Percentiles rank a stretch among this genome's conserved stretches.
phyloP scores from a whole-genome alignment of 2,888 invertebrate genomes.

The Sceliomorpha sp. region DNA sequence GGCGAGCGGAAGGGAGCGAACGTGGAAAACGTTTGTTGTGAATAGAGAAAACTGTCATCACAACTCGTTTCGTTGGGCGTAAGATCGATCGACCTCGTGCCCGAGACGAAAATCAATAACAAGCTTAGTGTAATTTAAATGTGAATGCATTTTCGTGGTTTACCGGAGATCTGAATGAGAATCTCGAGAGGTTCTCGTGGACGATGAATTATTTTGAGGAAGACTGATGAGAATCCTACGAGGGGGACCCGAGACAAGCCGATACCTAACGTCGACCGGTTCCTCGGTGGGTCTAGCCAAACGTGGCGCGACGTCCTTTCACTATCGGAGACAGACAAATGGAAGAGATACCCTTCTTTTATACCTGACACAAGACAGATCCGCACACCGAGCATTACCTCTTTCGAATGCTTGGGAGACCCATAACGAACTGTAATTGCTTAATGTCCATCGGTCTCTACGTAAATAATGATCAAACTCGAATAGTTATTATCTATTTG shows the following conservation, averaged over 20 bases:
- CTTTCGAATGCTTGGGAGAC: conserved; percentile 31
- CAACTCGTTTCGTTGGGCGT: too few species aligned
- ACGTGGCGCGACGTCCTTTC: conserved; percentile 39
- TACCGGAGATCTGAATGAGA: too few species aligned
- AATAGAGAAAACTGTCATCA: too few species aligned
- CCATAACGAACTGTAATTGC: conserved; percentile 42
- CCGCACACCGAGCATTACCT: conserved; percentile 34
- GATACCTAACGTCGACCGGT: conserved; percentile 30
- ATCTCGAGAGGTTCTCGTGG: not conserved
- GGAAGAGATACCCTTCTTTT: conserved; percentile 25
- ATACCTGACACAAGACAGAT: conserved; percentile 45
- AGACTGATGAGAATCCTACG: conserved; percentile 25
- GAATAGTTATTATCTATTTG: conserved; percentile 13
- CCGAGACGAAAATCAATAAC: too few species aligned
- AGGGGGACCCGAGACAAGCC: conserved; percentile 22
- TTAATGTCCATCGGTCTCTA: conserved; percentile 39
- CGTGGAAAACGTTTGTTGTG: too few species aligned
- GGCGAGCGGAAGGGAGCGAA: too few species aligned
- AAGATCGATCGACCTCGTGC: too few species aligned
- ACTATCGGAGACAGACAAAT: conserved; percentile 45
- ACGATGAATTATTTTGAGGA: conserved; percentile 21
- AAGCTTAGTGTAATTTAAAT: too few species aligned
- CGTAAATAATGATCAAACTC: conserved; percentile 17
- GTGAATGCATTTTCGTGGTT: too few species aligned
- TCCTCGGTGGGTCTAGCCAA: conserved; percentile 24